Evolutionary conservation across 2,888 invertebrate genomes (phyloP).

Genomic region (Iphiclides podalirius): DNA sequence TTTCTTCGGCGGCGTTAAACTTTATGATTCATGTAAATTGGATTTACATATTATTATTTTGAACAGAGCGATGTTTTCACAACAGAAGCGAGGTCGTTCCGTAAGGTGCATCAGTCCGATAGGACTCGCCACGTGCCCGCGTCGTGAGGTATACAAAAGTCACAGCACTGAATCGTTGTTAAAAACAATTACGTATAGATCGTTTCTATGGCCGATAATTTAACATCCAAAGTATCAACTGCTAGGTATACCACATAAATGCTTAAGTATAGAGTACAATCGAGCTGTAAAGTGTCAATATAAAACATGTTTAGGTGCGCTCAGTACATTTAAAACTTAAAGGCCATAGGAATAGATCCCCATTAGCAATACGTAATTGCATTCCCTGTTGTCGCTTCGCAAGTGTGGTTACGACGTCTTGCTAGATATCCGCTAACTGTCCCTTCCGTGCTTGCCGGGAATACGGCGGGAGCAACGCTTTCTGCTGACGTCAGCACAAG

Average conservation of each 20-base stretch:
- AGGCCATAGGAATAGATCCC: constrained; percentile 34
- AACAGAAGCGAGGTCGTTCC: constrained; percentile 68
- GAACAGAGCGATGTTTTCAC: constrained; percentile 31
- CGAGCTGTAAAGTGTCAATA: not conserved
- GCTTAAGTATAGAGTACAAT: not conserved
- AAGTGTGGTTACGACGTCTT: constrained; percentile 36
- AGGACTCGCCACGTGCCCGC: constrained; percentile 51
- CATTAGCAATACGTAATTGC: constrained; percentile 30
- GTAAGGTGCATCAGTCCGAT: constrained; percentile 73
- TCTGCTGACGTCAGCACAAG: constrained; percentile 30
- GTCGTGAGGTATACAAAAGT: constrained; percentile 44
- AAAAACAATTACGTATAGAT: constrained; percentile 33
- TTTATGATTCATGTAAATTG: not conserved
- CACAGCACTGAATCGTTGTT: constrained; percentile 33
- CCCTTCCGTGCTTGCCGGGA: constrained; percentile 33
- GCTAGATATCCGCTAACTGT: constrained; percentile 27
- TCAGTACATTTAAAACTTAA: too few species aligned
- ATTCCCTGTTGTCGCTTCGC: constrained; percentile 37
- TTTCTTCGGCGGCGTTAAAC: not conserved
- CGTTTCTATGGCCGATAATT: constrained; percentile 36
- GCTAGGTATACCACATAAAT: too few species aligned
- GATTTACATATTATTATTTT: constrained; percentile 7
- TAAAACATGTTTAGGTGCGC: not conserved
- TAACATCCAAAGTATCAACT: too few species aligned
- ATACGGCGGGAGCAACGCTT: constrained; percentile 27